These are phyloP conservation scores for Alitta virens DNA, from an alignment of 2,888 invertebrate genomes.

Conservation along the genomic window DNA sequence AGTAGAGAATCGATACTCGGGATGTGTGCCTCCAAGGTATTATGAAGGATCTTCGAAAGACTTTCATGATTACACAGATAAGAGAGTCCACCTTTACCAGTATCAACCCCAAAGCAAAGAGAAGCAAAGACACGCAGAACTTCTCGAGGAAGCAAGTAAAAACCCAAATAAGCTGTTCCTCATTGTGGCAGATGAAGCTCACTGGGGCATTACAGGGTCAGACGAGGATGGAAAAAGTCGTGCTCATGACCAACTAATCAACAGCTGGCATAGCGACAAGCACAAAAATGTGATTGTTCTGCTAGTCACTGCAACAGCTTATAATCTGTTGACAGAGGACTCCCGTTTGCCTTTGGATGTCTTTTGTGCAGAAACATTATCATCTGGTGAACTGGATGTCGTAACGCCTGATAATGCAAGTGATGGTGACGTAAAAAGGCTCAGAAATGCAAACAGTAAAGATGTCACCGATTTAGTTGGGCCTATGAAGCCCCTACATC, in stretches of 20 bases:
- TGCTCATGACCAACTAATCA: constrained; percentile 2
- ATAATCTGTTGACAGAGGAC: constrained; percentile 13
- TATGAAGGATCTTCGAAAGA: no score
- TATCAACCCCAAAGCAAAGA: no score
- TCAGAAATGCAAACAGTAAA: no score
- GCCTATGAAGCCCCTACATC: background rate
- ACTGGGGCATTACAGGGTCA: constrained; percentile 5
- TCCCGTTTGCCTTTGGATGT: background rate
- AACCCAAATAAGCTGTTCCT: constrained; percentile 4
- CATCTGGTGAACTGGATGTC: background rate
- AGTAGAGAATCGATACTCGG: no score
- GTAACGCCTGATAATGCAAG: background rate
- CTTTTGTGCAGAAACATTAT: background rate
- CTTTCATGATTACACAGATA: no score
- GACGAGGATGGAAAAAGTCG: no score
- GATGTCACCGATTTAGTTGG: background rate
- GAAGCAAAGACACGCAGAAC: no score
- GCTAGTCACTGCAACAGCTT: constrained; percentile 12
- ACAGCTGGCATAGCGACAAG: constrained; percentile 6
- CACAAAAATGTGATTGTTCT: constrained; percentile 12
- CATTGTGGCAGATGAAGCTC: constrained; percentile 13
- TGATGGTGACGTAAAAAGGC: no score
- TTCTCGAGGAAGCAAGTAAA: background rate
- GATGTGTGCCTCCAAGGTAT: no score
- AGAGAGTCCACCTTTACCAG: no score